These are phyloP conservation scores for Galaxias olidus DNA, from an alignment of 2,797 vertebrate genomes.

Conservation along the genomic window DNA sequence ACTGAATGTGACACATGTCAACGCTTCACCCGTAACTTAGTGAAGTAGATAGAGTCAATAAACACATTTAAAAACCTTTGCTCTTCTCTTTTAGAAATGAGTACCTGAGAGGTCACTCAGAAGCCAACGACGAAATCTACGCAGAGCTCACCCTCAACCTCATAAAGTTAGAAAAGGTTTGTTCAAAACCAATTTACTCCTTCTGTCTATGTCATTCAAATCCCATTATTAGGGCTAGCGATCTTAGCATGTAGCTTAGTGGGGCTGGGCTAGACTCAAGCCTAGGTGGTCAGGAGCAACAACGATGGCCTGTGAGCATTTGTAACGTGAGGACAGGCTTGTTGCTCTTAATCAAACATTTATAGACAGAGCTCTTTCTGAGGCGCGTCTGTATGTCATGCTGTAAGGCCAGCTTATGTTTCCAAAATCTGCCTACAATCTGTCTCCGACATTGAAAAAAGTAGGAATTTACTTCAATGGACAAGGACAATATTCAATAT, in stretches of 20 bases:
- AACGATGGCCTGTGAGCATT: not conserved
- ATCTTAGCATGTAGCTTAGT: too few relatives aligned
- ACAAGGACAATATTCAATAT: too few relatives aligned
- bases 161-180: conserved; percentile 90
- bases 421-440: not conserved
- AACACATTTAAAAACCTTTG: not conserved
- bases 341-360: conserved; percentile 59
- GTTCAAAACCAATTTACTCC: not conserved
- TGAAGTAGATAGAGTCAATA: not conserved
- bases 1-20: too few relatives aligned
- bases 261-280: too few relatives aligned
- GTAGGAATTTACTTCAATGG: not conserved
- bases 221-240: too few relatives aligned
- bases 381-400: conserved; percentile 1
- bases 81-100: conserved; percentile 63
- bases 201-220: not conserved
- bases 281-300: too few relatives aligned
- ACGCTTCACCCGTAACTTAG: too few relatives aligned
- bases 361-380: conserved; percentile 46
- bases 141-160: conserved; percentile 87
- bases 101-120: conserved; percentile 55
- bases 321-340: conserved; percentile 32
- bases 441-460: not conserved
- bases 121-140: conserved; percentile 79
- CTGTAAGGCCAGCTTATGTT: not conserved